A percentile compares a stretch with the other conserved stretches of the same genome.
Evolutionary conservation across 2,797 vertebrate genomes (phyloP).

Genomic region (Schizopygopsis pylzovi): DNA sequence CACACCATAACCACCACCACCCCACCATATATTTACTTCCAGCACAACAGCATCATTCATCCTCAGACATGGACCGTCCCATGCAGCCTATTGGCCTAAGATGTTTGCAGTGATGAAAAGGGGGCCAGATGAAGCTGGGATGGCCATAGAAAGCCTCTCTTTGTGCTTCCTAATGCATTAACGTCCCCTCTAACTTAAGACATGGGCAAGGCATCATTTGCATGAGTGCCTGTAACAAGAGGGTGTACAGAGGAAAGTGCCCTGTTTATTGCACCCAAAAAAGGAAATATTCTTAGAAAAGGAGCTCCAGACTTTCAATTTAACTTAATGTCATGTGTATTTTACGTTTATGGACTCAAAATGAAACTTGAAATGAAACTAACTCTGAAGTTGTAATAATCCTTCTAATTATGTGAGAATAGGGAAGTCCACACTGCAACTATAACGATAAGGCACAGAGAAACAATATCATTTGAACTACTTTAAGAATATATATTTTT

Average conservation of each 20-base stretch:
- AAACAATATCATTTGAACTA: background rate
- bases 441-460: background rate
- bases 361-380: background rate
- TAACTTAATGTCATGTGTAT: background rate
- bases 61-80: conserved; percentile 18
- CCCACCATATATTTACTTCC: conserved; percentile 35
- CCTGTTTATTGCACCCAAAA: background rate
- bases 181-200: conserved; percentile 30
- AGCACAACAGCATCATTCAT: conserved; percentile 46
- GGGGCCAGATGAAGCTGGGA: conserved; percentile 14
- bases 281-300: background rate
- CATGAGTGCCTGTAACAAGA: conserved; percentile 19
- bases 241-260: background rate
- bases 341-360: background rate
- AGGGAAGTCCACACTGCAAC: background rate
- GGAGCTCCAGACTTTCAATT: background rate
- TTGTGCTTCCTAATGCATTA: conserved; percentile 35
- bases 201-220: conserved; percentile 21
- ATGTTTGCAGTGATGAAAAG: conserved; percentile 27
- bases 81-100: conserved; percentile 19
- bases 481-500: background rate
- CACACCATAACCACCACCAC: background rate
- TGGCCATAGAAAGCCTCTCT: conserved; percentile 38
- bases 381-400: background rate
- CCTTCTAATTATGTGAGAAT: background rate